These are phyloP conservation scores for Sesamia inferens DNA, from an alignment of 2,888 invertebrate species.

Conservation along the genomic window DNA sequence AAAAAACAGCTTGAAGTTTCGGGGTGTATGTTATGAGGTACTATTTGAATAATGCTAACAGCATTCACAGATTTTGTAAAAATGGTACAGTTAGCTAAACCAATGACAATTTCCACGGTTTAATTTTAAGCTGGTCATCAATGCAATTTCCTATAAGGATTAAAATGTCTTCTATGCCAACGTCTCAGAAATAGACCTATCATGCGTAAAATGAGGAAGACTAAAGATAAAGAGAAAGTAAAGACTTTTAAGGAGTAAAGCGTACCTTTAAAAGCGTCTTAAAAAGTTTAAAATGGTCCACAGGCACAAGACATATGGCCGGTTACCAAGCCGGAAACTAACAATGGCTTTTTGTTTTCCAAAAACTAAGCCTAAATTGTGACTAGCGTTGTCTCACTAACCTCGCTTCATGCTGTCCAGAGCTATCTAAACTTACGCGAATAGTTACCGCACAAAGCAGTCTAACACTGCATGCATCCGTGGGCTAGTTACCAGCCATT, in stretches of 20 bases:
- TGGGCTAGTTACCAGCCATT: constrained; percentile 13
- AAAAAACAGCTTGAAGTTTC: not conserved
- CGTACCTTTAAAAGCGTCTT: too few relatives aligned
- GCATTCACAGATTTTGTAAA: not conserved
- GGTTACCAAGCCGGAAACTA: too few relatives aligned
- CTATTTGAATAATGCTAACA: not conserved
- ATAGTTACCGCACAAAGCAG: constrained; percentile 22
- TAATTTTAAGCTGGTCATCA: not conserved
- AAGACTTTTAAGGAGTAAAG: too few relatives aligned
- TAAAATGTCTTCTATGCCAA: not conserved
- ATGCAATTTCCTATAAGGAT: not conserved
- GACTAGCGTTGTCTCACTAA: not conserved
- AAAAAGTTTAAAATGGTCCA: not conserved
- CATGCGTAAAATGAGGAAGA: not conserved
- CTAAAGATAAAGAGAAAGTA: too few relatives aligned
- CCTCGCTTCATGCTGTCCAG: not conserved
- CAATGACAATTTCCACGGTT: not conserved
- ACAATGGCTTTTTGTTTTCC: not conserved
- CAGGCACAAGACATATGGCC: not conserved
- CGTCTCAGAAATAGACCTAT: too few relatives aligned
- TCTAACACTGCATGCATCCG: not conserved
- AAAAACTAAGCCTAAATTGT: constrained; percentile 2
- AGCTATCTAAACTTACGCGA: not conserved
- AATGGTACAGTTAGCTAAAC: not conserved
- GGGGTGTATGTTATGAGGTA: too few relatives aligned